These are phyloP conservation scores for Mamestra brassicae DNA, from an alignment of 2,888 invertebrate species.

Conservation along the genomic window DNA sequence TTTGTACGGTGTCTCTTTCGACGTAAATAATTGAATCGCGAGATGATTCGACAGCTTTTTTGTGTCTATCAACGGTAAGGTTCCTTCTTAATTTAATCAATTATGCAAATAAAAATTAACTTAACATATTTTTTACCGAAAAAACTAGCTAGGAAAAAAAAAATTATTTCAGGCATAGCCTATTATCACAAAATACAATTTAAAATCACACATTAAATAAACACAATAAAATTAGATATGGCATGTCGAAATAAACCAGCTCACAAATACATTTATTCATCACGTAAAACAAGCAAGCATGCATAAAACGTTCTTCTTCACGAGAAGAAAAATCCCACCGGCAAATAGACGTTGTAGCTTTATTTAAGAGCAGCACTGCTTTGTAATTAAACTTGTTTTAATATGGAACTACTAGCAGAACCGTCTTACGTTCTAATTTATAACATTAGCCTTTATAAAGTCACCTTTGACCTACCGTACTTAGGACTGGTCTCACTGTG, in stretches of 20 bases:
- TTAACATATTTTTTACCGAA: not conserved
- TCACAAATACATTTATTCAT: too few species aligned
- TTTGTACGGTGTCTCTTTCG: conserved; percentile 27
- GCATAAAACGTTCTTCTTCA: not conserved
- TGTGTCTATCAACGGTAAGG: conserved; percentile 22
- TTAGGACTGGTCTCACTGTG: not conserved
- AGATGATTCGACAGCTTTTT: conserved; percentile 39
- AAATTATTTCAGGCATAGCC: too few species aligned
- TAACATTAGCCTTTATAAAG: conserved; percentile 21
- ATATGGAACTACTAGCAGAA: conserved; percentile 9
- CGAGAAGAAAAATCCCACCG: not conserved
- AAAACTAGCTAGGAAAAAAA: not conserved
- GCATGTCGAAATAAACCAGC: too few species aligned
- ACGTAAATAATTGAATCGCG: conserved; percentile 34
- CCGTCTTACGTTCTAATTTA: conserved; percentile 15
- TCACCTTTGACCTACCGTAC: conserved; percentile 3
- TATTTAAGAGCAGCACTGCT: conserved; percentile 5
- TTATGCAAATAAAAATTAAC: conserved; percentile 24
- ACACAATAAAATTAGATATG: too few species aligned
- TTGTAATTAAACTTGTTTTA: conserved; percentile 24
- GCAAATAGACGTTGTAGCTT: not conserved
- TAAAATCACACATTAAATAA: too few species aligned
- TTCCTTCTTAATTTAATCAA: conserved; percentile 20
- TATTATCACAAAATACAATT: too few species aligned
- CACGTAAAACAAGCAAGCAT: too few species aligned